Percentiles rank a stretch among this genome's conserved stretches.
Conservation (phyloP, 2,888 invertebrate genomes). For the Drosophila melanosoma region DNA sequence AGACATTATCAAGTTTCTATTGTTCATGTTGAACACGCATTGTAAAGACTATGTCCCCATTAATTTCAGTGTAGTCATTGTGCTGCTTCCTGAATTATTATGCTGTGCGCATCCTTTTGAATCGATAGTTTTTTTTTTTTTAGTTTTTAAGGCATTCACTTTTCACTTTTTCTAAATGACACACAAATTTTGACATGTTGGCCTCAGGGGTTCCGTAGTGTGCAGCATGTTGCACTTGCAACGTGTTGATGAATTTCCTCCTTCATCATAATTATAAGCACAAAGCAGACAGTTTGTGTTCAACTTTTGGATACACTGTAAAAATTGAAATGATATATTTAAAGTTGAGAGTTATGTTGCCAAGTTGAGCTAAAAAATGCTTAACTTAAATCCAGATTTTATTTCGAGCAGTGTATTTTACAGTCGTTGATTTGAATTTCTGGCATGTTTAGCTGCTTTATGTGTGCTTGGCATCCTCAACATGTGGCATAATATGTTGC, state of each 20-base stretch:
- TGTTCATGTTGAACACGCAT: conserved; percentile 8
- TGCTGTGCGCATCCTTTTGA: conserved; percentile 41
- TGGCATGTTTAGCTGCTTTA: conserved; percentile 22
- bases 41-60: conserved; percentile 33
- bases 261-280: conserved; percentile 72
- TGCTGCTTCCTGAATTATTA: conserved; percentile 44
- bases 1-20: conserved; percentile 40
- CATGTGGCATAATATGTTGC: conserved; percentile 62
- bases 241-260: conserved; percentile 40
- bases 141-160: conserved; percentile 39
- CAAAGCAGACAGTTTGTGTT: conserved; percentile 6
- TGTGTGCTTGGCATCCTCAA: conserved; percentile 16
- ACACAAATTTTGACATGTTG: conserved; percentile 50
- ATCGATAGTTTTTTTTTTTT: conserved; percentile 28
- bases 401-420: not conserved
- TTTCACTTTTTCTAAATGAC: conserved; percentile 66
- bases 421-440: not conserved
- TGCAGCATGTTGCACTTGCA: conserved; percentile 4
- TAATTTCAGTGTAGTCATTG: conserved; percentile 46
- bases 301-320: conserved; percentile 5
- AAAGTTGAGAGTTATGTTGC: not conserved
- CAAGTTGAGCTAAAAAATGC: not conserved
- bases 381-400: not conserved
- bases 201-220: conserved; percentile 34
- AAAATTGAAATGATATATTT: not conserved